These are phyloP conservation scores for Actenoides hombroni DNA, from an alignment of 2,113 vertebrate genomes.

Conservation along the genomic window DNA sequence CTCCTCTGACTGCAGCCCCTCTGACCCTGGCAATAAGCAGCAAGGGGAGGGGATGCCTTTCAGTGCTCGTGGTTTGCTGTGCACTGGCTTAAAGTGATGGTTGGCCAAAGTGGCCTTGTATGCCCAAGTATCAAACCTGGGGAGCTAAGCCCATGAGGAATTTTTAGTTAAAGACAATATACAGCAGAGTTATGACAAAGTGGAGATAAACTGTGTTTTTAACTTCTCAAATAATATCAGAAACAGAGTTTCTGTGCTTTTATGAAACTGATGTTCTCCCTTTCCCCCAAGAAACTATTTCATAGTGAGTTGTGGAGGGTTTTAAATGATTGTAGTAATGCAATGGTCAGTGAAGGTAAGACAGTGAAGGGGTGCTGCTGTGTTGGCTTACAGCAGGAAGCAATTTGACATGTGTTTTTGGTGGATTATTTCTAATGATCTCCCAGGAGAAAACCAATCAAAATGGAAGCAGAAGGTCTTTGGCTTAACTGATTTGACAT, in stretches of 20 bases:
- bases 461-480: not conserved
- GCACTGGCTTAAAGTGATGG: fast-evolving
- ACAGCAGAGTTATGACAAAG: not conserved
- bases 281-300: not conserved
- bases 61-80: not conserved
- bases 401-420: not conserved
- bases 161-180: not conserved
- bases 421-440: not conserved
- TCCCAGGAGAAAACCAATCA: not conserved
- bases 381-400: not conserved
- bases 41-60: not conserved
- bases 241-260: not conserved
- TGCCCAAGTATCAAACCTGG: not conserved
- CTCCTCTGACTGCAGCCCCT: not conserved
- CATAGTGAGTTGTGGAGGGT: not conserved
- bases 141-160: not conserved
- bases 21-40: not conserved
- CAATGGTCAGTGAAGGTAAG: not conserved
- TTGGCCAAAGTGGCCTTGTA: not conserved
- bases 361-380: not conserved
- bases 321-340: not conserved
- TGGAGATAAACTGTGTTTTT: not conserved
- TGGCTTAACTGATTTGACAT: not conserved
- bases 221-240: not conserved
- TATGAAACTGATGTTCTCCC: not conserved